Conservation (phyloP, 2,113 vertebrate species). For the Puffinus mauretanicus region DNA sequence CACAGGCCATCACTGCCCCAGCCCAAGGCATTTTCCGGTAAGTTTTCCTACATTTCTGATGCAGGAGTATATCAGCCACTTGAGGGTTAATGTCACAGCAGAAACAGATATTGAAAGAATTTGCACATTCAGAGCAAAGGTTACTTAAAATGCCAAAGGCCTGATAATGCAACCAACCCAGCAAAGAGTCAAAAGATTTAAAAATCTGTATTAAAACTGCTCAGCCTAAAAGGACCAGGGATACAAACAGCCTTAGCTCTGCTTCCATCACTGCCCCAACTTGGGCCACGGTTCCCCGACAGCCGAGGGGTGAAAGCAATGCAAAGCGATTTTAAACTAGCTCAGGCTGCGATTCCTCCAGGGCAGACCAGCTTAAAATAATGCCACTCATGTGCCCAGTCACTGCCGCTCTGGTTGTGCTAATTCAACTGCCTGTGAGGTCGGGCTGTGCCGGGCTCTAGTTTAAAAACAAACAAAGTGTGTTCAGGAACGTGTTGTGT, state of each 20-base stretch:
- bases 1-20: not conserved
- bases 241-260: not conserved
- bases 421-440: not conserved
- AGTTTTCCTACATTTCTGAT: not conserved
- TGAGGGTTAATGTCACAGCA: not conserved
- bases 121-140: not conserved
- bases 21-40: not conserved
- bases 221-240: not conserved
- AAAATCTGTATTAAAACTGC: not conserved
- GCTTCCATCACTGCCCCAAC: not conserved
- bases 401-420: not conserved
- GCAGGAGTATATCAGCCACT: not conserved
- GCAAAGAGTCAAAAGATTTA: not conserved
- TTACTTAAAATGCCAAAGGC: not conserved
- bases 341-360: not conserved
- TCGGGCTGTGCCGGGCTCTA: not conserved
- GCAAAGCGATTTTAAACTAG: not conserved
- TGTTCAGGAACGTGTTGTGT: not conserved
- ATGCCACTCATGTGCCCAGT: not conserved
- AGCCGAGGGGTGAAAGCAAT: not conserved
- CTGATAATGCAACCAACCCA: not conserved
- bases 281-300: not conserved
- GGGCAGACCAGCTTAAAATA: not conserved
- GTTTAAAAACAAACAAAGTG: not conserved
- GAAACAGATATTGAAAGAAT: not conserved